Base-by-base conservation (phyloP, 2,888 invertebrate genomes). In the Lissonota sp. region DNA sequence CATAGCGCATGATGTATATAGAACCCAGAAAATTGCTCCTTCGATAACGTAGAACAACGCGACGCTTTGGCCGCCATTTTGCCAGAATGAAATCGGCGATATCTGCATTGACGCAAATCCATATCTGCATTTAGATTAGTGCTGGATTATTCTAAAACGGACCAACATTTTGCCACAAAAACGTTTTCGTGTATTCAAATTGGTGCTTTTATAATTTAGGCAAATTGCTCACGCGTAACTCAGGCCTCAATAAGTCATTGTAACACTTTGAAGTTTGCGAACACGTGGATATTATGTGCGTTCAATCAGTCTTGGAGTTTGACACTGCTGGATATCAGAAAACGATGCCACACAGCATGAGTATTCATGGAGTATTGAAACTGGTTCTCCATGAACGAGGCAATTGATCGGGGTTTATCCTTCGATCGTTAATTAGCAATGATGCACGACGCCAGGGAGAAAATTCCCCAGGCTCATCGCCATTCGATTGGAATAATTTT, bases 261-360 rank as follows among this genome's bases (percentile, higher is more conserved):
- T 73, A 64, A 40, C 44, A 39, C 64, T 16, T 37, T 55, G 12
- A 14, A 51, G n/a, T 60, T 67, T 57, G 8, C 58, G 40, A 42
- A 26, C 71, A 78, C 77, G 82, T 49, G 73, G 69, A 49, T 57
- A 63, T 67, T 63, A 74, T 74, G 78, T 58, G 74, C 75, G 72
- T 72, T 79, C 63, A 75, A 83, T 83, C 80, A 80, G 62, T 62
- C 40, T 26, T 14, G 39, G 60, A 42, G 42, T 60, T 67, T 60
- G 49, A 60, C 40, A 51, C 58, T 60, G 66, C 58, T 51, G 26
- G 26, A 26, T 26, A 26, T 26, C 26, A 26, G 58, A 55, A 16
- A 55, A 39, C 58, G n/a, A 67, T 74, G 5, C 58, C 26, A 49
- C 37, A 44, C 49, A 26, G 26, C 3, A 26, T 26, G 26, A 26